Evolutionary conservation across 2,888 invertebrate genomes (phyloP).

Genomic region (Ochropleura leucogaster): DNA sequence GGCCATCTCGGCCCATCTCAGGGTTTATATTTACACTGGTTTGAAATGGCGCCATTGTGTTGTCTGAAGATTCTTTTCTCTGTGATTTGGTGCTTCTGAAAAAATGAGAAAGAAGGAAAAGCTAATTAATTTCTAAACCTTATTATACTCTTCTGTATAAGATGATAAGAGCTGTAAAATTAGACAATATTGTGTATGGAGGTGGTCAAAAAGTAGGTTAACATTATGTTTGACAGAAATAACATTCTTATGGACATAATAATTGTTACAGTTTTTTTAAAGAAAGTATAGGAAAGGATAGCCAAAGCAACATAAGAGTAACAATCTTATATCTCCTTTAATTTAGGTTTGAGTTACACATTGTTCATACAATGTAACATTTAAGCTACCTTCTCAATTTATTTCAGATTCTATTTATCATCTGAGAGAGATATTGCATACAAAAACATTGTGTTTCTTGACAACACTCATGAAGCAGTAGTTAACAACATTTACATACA

Average conservation of each 20-base stretch:
- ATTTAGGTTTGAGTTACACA: background rate
- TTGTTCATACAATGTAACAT: background rate
- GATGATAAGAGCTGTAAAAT: background rate
- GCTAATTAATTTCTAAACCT: background rate
- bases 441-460: slow-evolving; percentile 25
- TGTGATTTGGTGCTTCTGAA: slow-evolving; percentile 92
- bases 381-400: background rate
- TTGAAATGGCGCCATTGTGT: slow-evolving; percentile 96
- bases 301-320: background rate
- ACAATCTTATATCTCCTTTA: background rate
- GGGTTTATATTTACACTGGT: slow-evolving; percentile 95
- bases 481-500: slow-evolving; percentile 52
- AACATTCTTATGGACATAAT: background rate
- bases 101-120: background rate
- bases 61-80: slow-evolving; percentile 91
- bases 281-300: background rate
- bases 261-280: too few relatives aligned
- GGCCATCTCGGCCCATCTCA: slow-evolving; percentile 94
- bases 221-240: background rate
- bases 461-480: slow-evolving; percentile 23
- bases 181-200: background rate
- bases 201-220: background rate
- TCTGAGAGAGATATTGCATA: slow-evolving; percentile 13
- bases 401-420: background rate
- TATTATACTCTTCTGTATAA: background rate